Evolutionary conservation across 37 sponge, comb jelly and placozoan species (phyloP).

Genomic region (Spongia lamella): DNA sequence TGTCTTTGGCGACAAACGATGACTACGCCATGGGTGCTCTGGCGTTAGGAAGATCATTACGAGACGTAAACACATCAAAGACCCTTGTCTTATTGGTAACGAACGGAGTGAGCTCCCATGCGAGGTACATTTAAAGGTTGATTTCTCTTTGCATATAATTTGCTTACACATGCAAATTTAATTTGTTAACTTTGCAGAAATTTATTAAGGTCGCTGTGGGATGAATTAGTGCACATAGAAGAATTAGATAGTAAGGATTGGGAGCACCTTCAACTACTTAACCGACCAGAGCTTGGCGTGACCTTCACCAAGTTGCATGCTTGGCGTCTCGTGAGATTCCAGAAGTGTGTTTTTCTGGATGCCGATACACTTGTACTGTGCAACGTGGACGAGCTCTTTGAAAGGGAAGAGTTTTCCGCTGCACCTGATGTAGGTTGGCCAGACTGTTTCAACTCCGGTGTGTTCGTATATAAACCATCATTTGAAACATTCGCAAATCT

Average conservation of each 20-base stretch:
- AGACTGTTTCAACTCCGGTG: slow-evolving; percentile 98
- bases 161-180: not conserved
- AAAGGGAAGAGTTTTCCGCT: slow-evolving; percentile 93
- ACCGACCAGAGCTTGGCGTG: slow-evolving; percentile 95
- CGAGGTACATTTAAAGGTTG: slow-evolving; percentile 54
- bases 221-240: slow-evolving; percentile 71
- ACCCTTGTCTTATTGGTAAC: slow-evolving; percentile 83
- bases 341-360: slow-evolving; percentile 97
- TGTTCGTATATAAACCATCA: slow-evolving; percentile 93
- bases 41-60: slow-evolving; percentile 78
- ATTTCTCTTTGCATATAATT: not conserved
- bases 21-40: slow-evolving; percentile 87
- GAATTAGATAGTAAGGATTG: slow-evolving; percentile 79
- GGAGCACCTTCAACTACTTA: slow-evolving; percentile 75
- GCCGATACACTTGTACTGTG: slow-evolving; percentile 94
- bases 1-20: slow-evolving; percentile 93
- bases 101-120: slow-evolving; percentile 45
- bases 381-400: slow-evolving; percentile 96
- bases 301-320: slow-evolving; percentile 95
- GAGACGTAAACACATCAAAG: slow-evolving; percentile 56
- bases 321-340: slow-evolving; percentile 83
- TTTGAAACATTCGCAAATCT: slow-evolving; percentile 72
- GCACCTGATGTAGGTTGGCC: slow-evolving; percentile 99
- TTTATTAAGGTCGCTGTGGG: slow-evolving; percentile 62
- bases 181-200: slow-evolving; percentile 32